Evolutionary conservation across 2,113 vertebrate species (phyloP).

Genomic region (Ceratotherium simum): DNA sequence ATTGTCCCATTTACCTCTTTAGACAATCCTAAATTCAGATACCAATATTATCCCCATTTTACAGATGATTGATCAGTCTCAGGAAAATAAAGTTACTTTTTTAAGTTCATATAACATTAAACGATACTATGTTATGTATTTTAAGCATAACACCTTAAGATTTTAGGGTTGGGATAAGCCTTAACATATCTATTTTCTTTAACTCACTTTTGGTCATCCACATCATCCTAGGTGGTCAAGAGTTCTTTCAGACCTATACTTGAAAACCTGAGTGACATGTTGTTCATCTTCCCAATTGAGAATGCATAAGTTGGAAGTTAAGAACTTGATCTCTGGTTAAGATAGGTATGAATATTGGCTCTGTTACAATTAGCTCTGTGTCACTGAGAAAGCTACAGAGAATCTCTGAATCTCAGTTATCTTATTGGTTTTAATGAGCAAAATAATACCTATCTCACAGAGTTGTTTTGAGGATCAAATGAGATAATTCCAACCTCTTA

Average conservation of each 20-base stretch:
- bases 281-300: neutral
- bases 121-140: neutral
- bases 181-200: neutral
- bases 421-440: neutral
- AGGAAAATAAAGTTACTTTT: neutral
- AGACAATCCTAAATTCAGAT: neutral
- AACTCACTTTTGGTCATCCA: neutral
- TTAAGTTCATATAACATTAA: neutral
- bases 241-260: neutral
- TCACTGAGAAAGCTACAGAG: neutral
- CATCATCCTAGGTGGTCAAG: neutral
- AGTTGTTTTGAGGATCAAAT: neutral
- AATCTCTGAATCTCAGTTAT: neutral
- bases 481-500: neutral
- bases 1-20: neutral
- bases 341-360: neutral
- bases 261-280: neutral
- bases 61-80: neutral
- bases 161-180: neutral
- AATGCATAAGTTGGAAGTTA: neutral
- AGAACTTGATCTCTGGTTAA: neutral
- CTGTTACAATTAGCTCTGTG: neutral
- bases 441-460: neutral
- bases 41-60: neutral
- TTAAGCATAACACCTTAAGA: neutral